A percentile compares a stretch with the other conserved stretches of the same genome.
Conservation (phyloP, 2,888 invertebrate genomes). For the Zeuzera pyrina region DNA sequence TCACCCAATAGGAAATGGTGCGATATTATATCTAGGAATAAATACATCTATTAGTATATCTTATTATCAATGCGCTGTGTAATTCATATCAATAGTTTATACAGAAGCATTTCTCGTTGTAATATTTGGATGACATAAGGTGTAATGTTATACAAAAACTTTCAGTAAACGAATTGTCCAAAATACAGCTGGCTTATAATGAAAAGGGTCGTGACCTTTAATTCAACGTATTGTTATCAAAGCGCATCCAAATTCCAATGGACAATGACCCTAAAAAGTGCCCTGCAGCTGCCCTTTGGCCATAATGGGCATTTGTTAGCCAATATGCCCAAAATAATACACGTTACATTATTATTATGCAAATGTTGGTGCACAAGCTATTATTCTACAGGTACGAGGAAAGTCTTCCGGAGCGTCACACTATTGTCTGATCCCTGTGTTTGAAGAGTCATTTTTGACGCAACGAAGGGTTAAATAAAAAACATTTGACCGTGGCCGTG, state of each 20-base stretch:
- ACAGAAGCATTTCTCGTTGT: too few relatives aligned
- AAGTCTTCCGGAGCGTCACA: slow-evolving; percentile 50
- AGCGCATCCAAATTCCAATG: slow-evolving; percentile 48
- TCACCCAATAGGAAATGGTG: too few relatives aligned
- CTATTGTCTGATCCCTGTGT: slow-evolving; percentile 38
- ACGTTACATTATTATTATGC: slow-evolving; percentile 61
- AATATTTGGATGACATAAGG: too few relatives aligned
- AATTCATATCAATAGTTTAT: too few relatives aligned
- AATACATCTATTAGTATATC: too few relatives aligned
- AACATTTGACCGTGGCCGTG: slow-evolving; percentile 34
- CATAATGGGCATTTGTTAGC: slow-evolving; percentile 51
- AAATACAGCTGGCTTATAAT: too few relatives aligned
- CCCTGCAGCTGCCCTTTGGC: slow-evolving; percentile 53
- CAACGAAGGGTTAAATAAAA: slow-evolving; percentile 42
- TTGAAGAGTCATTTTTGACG: slow-evolving; percentile 26
- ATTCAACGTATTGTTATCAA: slow-evolving; percentile 28
- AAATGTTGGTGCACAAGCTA: slow-evolving; percentile 47
- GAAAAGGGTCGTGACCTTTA: slow-evolving; percentile 42
- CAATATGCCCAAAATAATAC: slow-evolving; percentile 61
- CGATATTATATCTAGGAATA: too few relatives aligned
- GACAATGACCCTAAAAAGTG: slow-evolving; percentile 51
- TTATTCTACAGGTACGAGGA: slow-evolving; percentile 57
- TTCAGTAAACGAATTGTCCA: too few relatives aligned
- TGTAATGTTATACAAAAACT: background rate
- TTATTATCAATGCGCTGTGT: too few relatives aligned